Evolutionary conservation across 2,113 vertebrate genomes (phyloP), one percentile per base, ranked within the genome.

Genomic region (Carassius carassius): DNA sequence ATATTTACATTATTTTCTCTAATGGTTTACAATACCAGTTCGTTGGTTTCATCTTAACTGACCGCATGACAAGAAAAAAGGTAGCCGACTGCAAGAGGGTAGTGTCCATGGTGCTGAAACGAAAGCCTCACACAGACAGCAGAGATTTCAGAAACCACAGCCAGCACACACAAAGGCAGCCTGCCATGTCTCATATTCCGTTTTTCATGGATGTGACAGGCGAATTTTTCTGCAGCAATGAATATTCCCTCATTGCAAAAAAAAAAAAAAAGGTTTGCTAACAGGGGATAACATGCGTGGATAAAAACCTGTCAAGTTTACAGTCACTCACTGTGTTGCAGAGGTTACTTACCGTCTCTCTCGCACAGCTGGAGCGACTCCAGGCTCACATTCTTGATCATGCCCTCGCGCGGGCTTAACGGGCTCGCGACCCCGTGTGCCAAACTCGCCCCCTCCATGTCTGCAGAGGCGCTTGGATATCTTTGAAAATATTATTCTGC

Each of bases 321-420:
- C n/a, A 23, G 32, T 44, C 77, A 58, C 23, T 2, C 56, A 7
- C 21, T 54, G 19, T 62, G 6, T 1, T 63, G 12, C 35, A 58
- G 47, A 12, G 41, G 25, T 17, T 47, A 19, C 94, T 96, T 92
- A 99, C 97, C 98, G 84, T 99, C 98, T 94, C 97, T 95, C 79
- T 99, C 97, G 91, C 97, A 99, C 80, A 99, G 94, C 95, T 99
- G 97, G 86, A 99, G 95, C 86, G 96, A 95, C 93, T 99, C 97
- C 93, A 99, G 89, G 93, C 97, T 98, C 87, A 98, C 95, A 94
- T 99, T 97, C 94, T 98, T 99, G 92, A 98, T 95, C 95, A 97
- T 96, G 89, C 97, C 97, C 91, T 98, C 97, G 89, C 97, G 98
- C 82, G 98, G 97, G 93, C 96, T 99, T 67, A 96, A 90, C 29